These are phyloP conservation scores for Miltochrista miniata DNA, from an alignment of 2,888 invertebrate genomes.

Conservation along the genomic window DNA sequence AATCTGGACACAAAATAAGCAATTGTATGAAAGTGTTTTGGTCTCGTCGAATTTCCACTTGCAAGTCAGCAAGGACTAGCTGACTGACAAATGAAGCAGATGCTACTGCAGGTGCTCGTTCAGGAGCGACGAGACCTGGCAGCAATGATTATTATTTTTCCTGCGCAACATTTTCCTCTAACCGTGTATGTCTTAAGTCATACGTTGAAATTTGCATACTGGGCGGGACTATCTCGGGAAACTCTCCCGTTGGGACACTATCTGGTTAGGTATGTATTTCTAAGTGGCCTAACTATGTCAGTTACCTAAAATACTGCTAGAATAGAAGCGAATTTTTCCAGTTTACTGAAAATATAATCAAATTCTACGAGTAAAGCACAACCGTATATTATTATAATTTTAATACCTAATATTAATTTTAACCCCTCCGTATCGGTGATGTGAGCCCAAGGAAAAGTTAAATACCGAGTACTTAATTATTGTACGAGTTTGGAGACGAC, in stretches of 20 bases:
- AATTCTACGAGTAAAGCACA: no score
- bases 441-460: no score
- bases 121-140: background rate
- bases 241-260: constrained; percentile 51
- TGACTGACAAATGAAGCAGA: background rate
- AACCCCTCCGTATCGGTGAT: no score
- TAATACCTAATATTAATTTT: no score
- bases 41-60: no score
- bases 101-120: background rate
- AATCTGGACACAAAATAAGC: no score
- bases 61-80: background rate
- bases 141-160: background rate
- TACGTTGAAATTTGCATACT: constrained; percentile 52
- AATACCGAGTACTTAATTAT: no score
- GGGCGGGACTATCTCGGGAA: constrained; percentile 46
- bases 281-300: constrained; percentile 34
- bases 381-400: no score
- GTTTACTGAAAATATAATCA: no score
- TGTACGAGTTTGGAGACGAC: no score
- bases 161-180: background rate
- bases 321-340: no score
- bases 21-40: no score
- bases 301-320: constrained; percentile 5
- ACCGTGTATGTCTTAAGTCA: constrained; percentile 28
- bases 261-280: constrained; percentile 49